Base-by-base conservation (phyloP, 2,797 vertebrate species). In the Chaetophractus vellerosus region DNA sequence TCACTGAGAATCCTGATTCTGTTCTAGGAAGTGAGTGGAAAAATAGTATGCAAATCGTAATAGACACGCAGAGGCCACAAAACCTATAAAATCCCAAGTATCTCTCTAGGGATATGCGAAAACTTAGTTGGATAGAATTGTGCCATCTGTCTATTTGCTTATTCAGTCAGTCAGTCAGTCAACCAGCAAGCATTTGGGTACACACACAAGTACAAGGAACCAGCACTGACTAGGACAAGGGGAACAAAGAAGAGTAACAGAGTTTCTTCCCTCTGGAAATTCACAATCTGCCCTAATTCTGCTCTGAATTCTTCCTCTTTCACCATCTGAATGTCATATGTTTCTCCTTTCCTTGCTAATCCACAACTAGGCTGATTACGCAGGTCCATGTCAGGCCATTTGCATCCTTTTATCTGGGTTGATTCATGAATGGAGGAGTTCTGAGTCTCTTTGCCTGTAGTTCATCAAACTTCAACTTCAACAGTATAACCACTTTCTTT, bases 321-420 rank as follows among this genome's bases (percentile, higher is more conserved):
- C 48, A 14, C 82, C 57, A 64, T 82, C 85, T 89, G 52, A 23
- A 31, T 74, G 21, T 41, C 79, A 76, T 55, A 36, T 85, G 16
- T 14, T 75, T 95, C 61, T 50, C n/a, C 57, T 89, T 57, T 33
- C 64, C n/a, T 89, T 85, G 52, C 41, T 90, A 94, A 81, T 57
- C 36, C 55, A n/a, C 4, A 31, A 36, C n/a, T 21, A 81, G 26
- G 10, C 48, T 57, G 38, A 82, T 88, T 36, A 93, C 21, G 50
- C 82, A 87, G 26, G 8, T 71, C 23, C 48, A n/a, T 11, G 9
- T 33, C 91, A 88, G 80, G 80, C 1, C 28, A 45, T 76, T 93
- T 81, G 6, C 66, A 85, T 88, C 74, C 41, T 91, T 88, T 91
- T 41, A 61, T 83, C 84, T 76, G 63, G 26, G 72, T 91, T 92